phyloP scores from a whole-genome alignment of 92 coral and sea anemone genomes.

The Porites rus region DNA sequence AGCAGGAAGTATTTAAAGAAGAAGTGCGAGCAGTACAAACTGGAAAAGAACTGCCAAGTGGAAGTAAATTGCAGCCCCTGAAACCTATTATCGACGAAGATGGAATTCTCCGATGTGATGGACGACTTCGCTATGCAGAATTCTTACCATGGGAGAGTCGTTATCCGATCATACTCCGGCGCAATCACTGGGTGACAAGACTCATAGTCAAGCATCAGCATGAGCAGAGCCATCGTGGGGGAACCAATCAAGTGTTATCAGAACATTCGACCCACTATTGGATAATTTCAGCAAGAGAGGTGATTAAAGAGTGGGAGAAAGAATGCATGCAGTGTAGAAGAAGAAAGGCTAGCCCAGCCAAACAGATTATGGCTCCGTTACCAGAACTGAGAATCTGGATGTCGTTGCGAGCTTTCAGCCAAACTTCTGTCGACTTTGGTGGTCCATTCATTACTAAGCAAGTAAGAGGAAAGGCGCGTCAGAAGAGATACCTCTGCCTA shows the following conservation, averaged over 20 bases:
- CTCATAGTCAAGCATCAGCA: too few relatives aligned
- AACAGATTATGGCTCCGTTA: conserved; percentile 59
- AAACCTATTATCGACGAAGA: too few relatives aligned
- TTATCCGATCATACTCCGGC: too few relatives aligned
- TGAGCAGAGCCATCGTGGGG: too few relatives aligned
- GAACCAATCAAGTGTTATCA: not conserved
- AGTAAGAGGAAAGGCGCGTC: conserved; percentile 37
- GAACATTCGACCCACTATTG: conserved; percentile 50
- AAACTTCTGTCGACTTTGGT: conserved; percentile 30
- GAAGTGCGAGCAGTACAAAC: conserved; percentile 16
- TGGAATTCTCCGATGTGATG: too few relatives aligned
- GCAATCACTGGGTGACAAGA: too few relatives aligned
- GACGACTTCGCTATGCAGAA: too few relatives aligned
- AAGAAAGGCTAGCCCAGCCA: conserved; percentile 54
- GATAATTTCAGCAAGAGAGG: conserved; percentile 63
- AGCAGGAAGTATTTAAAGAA: conserved; percentile 29
- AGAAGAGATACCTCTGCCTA: conserved; percentile 18
- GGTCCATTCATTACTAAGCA: conserved; percentile 47
- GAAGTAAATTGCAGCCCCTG: too few relatives aligned
- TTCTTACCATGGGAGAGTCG: too few relatives aligned
- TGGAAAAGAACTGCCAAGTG: conserved; percentile 14
- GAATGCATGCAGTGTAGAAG: conserved; percentile 54
- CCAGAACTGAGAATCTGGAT: conserved; percentile 37
- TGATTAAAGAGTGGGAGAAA: conserved; percentile 58
- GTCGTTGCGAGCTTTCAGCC: conserved; percentile 43